Base-by-base conservation (phyloP, 2,888 invertebrate species). In the Leucania comma region DNA sequence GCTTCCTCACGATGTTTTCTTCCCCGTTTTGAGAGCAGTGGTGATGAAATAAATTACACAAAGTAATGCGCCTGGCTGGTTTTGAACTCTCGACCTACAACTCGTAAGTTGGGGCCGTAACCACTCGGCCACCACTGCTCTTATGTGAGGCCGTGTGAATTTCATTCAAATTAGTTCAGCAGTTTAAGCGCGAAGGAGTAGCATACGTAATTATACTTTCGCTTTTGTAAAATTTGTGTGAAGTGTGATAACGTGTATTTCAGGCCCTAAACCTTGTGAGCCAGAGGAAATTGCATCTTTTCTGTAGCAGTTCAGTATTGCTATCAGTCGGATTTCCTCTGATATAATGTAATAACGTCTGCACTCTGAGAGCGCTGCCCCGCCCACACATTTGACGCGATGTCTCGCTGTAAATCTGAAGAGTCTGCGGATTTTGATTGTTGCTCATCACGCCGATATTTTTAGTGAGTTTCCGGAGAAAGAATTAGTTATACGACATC, bases 371-470 rank as follows among this genome's bases (percentile, higher is more conserved):
- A 80, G 54, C 68, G 57, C 32, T 53, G 58, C 42, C 54, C 71
- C 78, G 59, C 82, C 82, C 72, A 82, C 84, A 62, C 68, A 63
- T 58, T 72, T 78, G 58, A 78, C 72, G 71, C 72, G 60, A 60
- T 60, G 84, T 84, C 82, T 84, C 72, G 73, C 65, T 66, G 74
- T 69, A 75, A 72, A 68, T 78, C 54, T 75, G 74, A 84, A 80
- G 38, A 76, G 84, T 80, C 78, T 84, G 73, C 75, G 58, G 70
- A 59, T 73, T 82, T 73, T 77, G 71, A 84, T 84, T 84, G 80
- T 84, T 84, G 84, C 42, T 84, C 80, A 84, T 82, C 72, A 51
- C 46, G 58, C 53, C 60, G 78, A 76, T 84, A 84, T 84, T 82
- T 84, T 84, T 84, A 76, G 83, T 69, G 29, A 29, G 67, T 84